Percentiles rank a stretch among this genome's conserved stretches.
These are phyloP conservation scores for Phragmatobia fuliginosa DNA, from an alignment of 2,888 invertebrate genomes.

Conservation along the genomic window DNA sequence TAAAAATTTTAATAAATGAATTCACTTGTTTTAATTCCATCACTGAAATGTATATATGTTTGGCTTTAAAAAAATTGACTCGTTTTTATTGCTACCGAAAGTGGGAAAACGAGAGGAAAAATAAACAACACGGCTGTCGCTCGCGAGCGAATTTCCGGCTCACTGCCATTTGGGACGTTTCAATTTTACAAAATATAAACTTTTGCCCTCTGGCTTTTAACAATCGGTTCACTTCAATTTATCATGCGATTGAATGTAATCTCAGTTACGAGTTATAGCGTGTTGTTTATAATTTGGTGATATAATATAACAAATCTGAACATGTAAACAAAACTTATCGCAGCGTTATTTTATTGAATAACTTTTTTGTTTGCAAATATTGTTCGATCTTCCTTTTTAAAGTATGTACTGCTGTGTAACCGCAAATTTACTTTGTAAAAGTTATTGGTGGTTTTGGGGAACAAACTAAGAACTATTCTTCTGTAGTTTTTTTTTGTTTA, in stretches of 20 bases:
- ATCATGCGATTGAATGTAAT: conserved; percentile 53
- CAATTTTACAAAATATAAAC: conserved; percentile 75
- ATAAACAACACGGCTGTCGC: conserved; percentile 67
- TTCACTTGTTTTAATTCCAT: conserved; percentile 23
- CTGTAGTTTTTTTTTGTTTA: too few species aligned
- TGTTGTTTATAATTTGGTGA: conserved; percentile 19
- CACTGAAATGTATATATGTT: conserved; percentile 51
- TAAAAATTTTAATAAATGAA: conserved; percentile 23
- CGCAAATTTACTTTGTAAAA: neutral
- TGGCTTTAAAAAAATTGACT: conserved; percentile 58
- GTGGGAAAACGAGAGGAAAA: conserved; percentile 67
- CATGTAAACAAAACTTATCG: neutral
- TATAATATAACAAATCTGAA: neutral
- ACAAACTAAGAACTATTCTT: neutral
- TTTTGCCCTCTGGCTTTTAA: conserved; percentile 60
- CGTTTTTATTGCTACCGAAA: conserved; percentile 69
- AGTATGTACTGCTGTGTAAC: neutral
- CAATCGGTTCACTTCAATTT: conserved; percentile 59
- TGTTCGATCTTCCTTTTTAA: neutral
- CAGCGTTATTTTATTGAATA: neutral
- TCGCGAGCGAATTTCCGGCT: conserved; percentile 74
- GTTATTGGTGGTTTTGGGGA: neutral
- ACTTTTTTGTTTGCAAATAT: neutral
- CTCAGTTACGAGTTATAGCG: conserved; percentile 30
- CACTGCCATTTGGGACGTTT: conserved; percentile 72